Evolutionary conservation across 92 coral and sea anemone species (phyloP), one percentile per base, ranked within the genome.

Genomic region (Muricea muricata): DNA sequence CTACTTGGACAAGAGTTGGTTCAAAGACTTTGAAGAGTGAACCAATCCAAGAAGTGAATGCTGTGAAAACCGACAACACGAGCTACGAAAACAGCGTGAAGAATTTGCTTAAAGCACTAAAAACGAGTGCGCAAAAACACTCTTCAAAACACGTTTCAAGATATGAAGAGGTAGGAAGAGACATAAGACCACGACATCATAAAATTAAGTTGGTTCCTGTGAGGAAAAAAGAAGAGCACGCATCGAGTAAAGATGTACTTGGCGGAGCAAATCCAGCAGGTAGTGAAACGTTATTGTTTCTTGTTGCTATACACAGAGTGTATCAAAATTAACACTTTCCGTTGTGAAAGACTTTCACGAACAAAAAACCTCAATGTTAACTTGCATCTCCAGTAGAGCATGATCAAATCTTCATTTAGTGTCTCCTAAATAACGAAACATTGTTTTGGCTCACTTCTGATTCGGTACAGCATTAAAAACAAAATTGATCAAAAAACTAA

Each of bases 11-110:
- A 3, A 28, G 65, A 75, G 10, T 37, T 28, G 26, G 33, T n/a
- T 55, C 52, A 30, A 78, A 78, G 56, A 58, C 50, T 41, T 39
- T 78, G 26, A 78, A 78, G 58, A 78, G 83, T 40, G 83, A 78
- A 78, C 83, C 83, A 7, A 18, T 78, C 23, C 71, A 58, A 39
- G 83, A 78, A 58, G 55, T 58, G 37, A 78, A 78, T 31, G 61
- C 83, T 8, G 83, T 78, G 31, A 78, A 78, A 39, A 78, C 83
- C 1, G 83, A 78, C 48, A 57, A 54, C 4, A 55, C 71, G 7
- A 56, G 18, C 48, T 35, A 58, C 52, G 54, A 40, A 14, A 63
- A 78, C 18, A 78, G 83, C 71, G 83, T 78, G 31, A 55, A 21
- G 40, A 78, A 78, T 78, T 58, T 78, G 26, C 71, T 78, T 7